Evolutionary conservation across 2,797 vertebrate genomes (phyloP).

Genomic region (Gymnoscopelus microlampas): DNA sequence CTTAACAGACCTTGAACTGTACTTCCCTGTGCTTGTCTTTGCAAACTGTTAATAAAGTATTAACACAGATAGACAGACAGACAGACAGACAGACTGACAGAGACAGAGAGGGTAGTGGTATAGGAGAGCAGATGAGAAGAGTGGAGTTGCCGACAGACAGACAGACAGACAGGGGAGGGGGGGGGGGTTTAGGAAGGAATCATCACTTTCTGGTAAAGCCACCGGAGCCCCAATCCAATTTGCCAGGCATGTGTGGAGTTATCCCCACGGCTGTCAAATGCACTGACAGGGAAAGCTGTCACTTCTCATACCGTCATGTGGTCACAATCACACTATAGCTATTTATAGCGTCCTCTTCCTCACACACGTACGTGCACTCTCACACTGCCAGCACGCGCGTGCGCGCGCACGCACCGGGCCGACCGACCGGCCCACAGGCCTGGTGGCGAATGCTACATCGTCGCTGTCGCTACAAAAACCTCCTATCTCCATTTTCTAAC

Average conservation of each 20-base stretch:
- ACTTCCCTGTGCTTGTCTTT: no score
- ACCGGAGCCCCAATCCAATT: conserved; percentile 73
- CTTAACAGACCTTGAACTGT: no score
- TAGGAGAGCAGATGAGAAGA: neutral
- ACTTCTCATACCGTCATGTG: conserved; percentile 64
- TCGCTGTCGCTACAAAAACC: no score
- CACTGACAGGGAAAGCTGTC: conserved; percentile 64
- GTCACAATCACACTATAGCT: conserved; percentile 53
- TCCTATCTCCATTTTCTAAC: no score
- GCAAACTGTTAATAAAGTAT: no score
- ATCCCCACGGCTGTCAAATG: conserved; percentile 71
- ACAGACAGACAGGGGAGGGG: neutral
- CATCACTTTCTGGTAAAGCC: conserved; percentile 44
- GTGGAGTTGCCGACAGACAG: no score
- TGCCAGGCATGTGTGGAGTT: conserved; percentile 61
- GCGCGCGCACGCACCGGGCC: no score
- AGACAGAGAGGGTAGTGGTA: neutral
- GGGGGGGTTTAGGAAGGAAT: conserved; percentile 21
- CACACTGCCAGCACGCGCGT: neutral
- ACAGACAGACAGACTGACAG: neutral
- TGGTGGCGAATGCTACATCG: no score
- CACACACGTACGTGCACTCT: conserved; percentile 9
- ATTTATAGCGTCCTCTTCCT: conserved; percentile 56
- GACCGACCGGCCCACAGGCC: no score
- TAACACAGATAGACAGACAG: neutral